Evolutionary conservation across 2,888 invertebrate genomes (phyloP).

Genomic region (Erebia aethiops): DNA sequence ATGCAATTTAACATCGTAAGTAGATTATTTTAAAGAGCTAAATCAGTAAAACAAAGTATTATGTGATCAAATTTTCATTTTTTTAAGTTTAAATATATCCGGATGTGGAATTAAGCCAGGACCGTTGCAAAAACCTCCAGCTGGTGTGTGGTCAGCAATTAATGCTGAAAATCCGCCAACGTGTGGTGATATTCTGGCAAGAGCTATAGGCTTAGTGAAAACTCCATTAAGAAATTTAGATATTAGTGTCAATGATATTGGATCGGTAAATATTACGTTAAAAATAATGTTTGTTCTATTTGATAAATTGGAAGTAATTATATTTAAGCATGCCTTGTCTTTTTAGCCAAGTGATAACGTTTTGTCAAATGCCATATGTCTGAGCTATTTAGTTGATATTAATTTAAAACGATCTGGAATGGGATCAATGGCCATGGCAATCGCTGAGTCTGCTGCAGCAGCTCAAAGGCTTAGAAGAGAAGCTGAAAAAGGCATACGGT

Average conservation of each 20-base stretch:
- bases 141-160: conserved; percentile 78
- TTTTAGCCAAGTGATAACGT: conserved; percentile 59
- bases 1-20: conserved; percentile 71
- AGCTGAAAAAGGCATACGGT: conserved; percentile 73
- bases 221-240: conserved; percentile 75
- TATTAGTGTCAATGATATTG: conserved; percentile 77
- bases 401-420: conserved; percentile 78
- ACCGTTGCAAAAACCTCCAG: conserved; percentile 65
- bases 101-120: conserved; percentile 75
- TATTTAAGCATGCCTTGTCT: neutral
- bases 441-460: conserved; percentile 75
- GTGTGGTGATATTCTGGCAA: conserved; percentile 75
- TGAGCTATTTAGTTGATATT: conserved; percentile 72
- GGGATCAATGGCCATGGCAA: conserved; percentile 67
- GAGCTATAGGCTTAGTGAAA: conserved; percentile 77
- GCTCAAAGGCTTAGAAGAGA: conserved; percentile 72
- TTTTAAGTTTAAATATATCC: conserved; percentile 70
- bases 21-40: too few species aligned
- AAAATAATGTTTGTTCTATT: neutral
- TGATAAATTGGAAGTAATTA: neutral
- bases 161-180: conserved; percentile 75
- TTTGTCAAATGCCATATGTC: conserved; percentile 73
- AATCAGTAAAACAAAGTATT: neutral
- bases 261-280: conserved; percentile 60
- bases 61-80: neutral